These are phyloP conservation scores for Phyllotis vaccarum DNA, from an alignment of 2,797 vertebrate genomes.

Conservation along the genomic window DNA sequence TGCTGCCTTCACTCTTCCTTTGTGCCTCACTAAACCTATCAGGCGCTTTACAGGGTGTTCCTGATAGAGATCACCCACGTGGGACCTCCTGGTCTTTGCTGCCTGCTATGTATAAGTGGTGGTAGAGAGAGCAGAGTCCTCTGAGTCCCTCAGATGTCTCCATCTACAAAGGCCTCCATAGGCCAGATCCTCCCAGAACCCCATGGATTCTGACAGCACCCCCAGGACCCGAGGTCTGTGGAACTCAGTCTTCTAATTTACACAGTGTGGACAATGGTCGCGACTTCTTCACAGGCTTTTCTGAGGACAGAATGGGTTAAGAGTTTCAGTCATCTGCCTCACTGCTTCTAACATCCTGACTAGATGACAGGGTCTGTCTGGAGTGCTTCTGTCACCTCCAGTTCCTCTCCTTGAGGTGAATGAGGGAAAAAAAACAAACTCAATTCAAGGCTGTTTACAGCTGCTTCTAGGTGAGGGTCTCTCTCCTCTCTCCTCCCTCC, in stretches of 20 bases:
- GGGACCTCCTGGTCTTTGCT: conserved; percentile 82
- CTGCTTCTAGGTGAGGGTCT: conserved; percentile 61
- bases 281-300: not conserved
- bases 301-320: not conserved
- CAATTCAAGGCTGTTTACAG: conserved; percentile 79
- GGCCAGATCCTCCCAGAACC: not conserved
- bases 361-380: not conserved
- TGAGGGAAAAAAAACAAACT: conserved; percentile 61
- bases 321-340: not conserved
- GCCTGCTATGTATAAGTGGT: conserved; percentile 78
- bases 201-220: not conserved
- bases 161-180: not conserved
- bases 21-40: conserved; percentile 93
- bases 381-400: conserved; percentile 57
- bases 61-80: conserved; percentile 88
- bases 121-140: conserved; percentile 45
- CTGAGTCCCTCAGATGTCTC: not conserved
- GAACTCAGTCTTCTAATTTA: conserved; percentile 1
- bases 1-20: conserved; percentile 86
- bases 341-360: not conserved
- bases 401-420: conserved; percentile 62
- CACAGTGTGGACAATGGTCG: not conserved
- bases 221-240: not conserved
- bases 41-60: conserved; percentile 88
- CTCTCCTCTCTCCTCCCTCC: too few relatives aligned